Conservation (phyloP, 2,113 vertebrate genomes). For the Elachura formosa region DNA sequence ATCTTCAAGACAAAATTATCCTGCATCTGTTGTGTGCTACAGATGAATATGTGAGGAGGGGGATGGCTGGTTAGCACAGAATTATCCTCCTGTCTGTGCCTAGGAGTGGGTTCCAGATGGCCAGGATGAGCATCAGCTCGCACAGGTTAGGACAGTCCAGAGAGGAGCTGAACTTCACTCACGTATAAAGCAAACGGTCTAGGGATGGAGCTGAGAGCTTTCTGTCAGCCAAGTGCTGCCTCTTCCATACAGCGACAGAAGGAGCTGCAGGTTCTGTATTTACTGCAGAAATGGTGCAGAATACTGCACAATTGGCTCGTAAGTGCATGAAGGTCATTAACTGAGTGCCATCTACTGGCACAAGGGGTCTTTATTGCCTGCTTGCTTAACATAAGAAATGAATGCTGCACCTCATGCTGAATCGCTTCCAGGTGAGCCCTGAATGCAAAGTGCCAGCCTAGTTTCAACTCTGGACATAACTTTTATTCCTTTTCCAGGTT, state of each 20-base stretch:
- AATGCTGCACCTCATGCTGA: not conserved
- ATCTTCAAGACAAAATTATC: not conserved
- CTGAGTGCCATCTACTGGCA: slow-evolving; percentile 2
- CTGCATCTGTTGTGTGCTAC: not conserved
- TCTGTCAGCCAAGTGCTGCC: not conserved
- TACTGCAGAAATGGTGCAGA: not conserved
- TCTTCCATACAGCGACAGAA: not conserved
- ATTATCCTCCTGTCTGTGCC: not conserved
- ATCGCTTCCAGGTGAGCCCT: not conserved
- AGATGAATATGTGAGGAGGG: not conserved
- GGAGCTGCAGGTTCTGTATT: not conserved
- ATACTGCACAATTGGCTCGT: not conserved
- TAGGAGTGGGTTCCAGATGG: not conserved
- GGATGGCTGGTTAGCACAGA: not conserved
- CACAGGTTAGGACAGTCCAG: not conserved
- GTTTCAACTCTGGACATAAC: not conserved
- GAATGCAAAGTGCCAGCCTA: not conserved
- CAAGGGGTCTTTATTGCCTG: not conserved
- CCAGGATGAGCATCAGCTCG: not conserved
- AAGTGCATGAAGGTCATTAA: not conserved
- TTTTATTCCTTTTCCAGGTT: not conserved
- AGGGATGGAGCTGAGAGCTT: not conserved
- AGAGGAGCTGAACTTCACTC: not conserved
- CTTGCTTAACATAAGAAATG: fast-evolving
- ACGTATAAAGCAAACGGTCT: fast-evolving